Evolutionary conservation across 1,140 invertebrate species (phyloP), one percentile per base, ranked within the genome.

Genomic region (Pseudachorutes palmiensis): DNA sequence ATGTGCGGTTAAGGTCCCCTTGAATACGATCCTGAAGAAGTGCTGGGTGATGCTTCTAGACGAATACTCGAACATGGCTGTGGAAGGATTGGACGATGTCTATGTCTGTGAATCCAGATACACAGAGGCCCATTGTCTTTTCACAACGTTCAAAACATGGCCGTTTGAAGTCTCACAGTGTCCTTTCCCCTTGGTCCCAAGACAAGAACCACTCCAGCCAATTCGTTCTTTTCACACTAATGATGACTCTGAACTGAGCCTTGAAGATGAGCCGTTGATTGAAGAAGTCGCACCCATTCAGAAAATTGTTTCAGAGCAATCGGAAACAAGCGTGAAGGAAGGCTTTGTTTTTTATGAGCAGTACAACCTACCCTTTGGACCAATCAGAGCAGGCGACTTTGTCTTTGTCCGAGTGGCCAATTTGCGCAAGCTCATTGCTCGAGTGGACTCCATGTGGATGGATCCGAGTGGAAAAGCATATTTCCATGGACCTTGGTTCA

Each of bases 71-170:
- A 90, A 92, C 74, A 86, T 86, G 76, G 85, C 85, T 71, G 93
- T 94, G 0, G 88, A 92, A 81, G 88, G 86, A 75, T 91, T 94
- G 76, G 94, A 94, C 76, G 95, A 99, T 80, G 89, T 98, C 0
- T 99, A 91, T 76, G 94, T 98, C 0, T 98, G 96, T 77, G 96
- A 99, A 80, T 95, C 91, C 19, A 83, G 94, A 14, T 98, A 99
- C 78, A 91, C 87, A 68, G 87, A 88, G 0, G 88, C 86, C 75
- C 84, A 85, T 26, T 84, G 92, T 70, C 85, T 86, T 69, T 97
- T 98, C 77, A 96, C 96, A 79, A 97, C 97, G 79, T 92, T 97
- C 28, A 97, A 97, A 80, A 85, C 66, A 0, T 74, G 72, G 92
- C 88, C 88, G 88, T 60, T 85, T 83, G 67, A n/a, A 82, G 82